Evolutionary conservation across 2,888 invertebrate genomes (phyloP), one percentile per base, ranked within the genome.

Genomic region (Megalurothrips usitatus): DNA sequence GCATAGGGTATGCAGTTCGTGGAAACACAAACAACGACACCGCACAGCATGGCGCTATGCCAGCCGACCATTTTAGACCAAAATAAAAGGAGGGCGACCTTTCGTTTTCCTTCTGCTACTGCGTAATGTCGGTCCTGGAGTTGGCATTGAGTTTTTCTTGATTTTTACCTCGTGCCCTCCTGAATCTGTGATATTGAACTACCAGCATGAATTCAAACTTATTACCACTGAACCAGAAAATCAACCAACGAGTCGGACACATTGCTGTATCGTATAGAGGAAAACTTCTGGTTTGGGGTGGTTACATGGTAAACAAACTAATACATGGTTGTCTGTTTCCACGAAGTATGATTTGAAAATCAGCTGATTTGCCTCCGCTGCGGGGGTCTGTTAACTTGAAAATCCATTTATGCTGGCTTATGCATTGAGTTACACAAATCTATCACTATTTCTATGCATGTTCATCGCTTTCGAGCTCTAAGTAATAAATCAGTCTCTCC

Each of bases 241-340:
- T 83, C 52, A 82, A 82, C 26, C 80, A 78, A 34, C 80, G 83
- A 80, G 82, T 82, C 81, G 85, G 85, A 47, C 85, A 85, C 80
- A 83, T 85, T 68, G 83, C 84, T 34, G 84, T 85, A 9, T 58
- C 83, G 34, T 85, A 84, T 81, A 83, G 84, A 78, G 82, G 83
- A 79, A 82, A 81, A 49, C 80, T 85, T 80, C 52, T 85, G 23
- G 84, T 85, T 14, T 85, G 85, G 85, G 84, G 84, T 79, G 85
- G 85, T 19, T 85, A 84, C 82, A 84, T 83, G 84, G 85, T 85
- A 83, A 83, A 81, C 80, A 80, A 19, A 43, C 34, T 43, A 43
- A 6, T 43, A 6, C 34, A 43, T 43, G 34, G 34, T 6, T 43
- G 34, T 43, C 34, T 6, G 34, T 43, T 43, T 43, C 34, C 34